phyloP scores from a whole-genome alignment of 2,888 invertebrate species.

The Cerastis leucographa region DNA sequence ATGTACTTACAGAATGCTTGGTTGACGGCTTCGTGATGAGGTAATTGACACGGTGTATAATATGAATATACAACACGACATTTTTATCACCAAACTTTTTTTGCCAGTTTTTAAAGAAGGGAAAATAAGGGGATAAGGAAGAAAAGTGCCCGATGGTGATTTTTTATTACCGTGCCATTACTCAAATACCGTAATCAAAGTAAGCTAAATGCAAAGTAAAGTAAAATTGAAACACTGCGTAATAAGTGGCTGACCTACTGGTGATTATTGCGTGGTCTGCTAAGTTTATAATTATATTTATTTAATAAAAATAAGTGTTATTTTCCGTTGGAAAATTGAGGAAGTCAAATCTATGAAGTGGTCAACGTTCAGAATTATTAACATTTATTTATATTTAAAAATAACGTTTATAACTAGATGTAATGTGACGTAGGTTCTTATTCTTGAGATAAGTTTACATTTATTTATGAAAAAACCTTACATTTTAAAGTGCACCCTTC shows the following conservation, averaged over 20 bases:
- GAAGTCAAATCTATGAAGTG: constrained; percentile 6
- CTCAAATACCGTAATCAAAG: not conserved
- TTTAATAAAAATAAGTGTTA: constrained; percentile 24
- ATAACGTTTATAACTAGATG: not conserved
- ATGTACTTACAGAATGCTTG: no score
- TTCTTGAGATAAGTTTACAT: not conserved
- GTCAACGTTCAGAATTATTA: not conserved
- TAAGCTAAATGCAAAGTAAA: not conserved
- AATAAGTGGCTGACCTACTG: constrained; percentile 24
- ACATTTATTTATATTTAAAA: no score
- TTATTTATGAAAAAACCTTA: not conserved
- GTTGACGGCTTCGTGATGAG: no score
- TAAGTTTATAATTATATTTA: constrained; percentile 2
- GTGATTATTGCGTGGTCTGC: not conserved
- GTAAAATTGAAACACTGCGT: not conserved
- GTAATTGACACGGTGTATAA: no score
- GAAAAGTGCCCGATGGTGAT: not conserved
- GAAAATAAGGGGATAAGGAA: not conserved
- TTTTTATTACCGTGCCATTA: not conserved
- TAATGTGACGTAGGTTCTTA: not conserved
- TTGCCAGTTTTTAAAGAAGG: no score
- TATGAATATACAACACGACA: not conserved
- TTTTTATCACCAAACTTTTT: no score
- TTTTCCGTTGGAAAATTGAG: constrained; percentile 39
- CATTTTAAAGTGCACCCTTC: constrained; percentile 2